Base-by-base conservation (phyloP, 2,113 vertebrate species). In the Salvator merianae region DNA sequence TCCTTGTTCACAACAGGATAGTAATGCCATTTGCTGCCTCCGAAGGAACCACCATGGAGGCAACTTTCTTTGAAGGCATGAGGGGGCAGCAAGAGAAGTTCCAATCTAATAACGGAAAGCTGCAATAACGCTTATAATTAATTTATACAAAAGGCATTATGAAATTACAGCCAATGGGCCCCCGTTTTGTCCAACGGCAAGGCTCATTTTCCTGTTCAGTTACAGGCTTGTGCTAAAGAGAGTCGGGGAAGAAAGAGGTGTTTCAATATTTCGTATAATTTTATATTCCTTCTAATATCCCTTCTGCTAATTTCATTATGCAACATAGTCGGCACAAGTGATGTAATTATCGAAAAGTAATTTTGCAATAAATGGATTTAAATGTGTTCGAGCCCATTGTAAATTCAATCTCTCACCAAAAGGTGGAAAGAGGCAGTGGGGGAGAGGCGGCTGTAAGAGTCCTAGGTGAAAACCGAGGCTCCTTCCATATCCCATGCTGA, bases 271-370 rank as follows among this genome's bases (percentile, higher is more conserved):
- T 96, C 95, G 92, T 94, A 94, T 95, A 95, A 96, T 96, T 96
- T 95, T 96, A 95, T 96, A 96, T 94, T 93, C 94, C 94, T 93
- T 95, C 94, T 96, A 94, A 95, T 95, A 95, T 96, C 93, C 90
- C 94, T 94, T 93, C 94, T 95, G 94, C 92, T 96, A 97, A 97
- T 96, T 97, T 95, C 94, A 96, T 97, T 96, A 96, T 93, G 94
- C 94, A 94, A 95, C 94, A 95, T 91, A 96, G 95, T 92, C 94
- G 86, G 95, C 94, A 92, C 91, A 55, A 63, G 90, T 96, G 92
- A 97, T 97, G 92, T 96, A 96, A 97, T 97, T 97, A 97, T 96
- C 93, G 94, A 95, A 96, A 96, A 97, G 96, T 97, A 95, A 97
- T 96, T 97, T 97, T 95, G 95, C 93, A 96, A 97, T 96, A 96